Evolutionary conservation across 2,113 vertebrate species (phyloP), one percentile per base, ranked within the genome.

Genomic region (Glaucomys volans): DNA sequence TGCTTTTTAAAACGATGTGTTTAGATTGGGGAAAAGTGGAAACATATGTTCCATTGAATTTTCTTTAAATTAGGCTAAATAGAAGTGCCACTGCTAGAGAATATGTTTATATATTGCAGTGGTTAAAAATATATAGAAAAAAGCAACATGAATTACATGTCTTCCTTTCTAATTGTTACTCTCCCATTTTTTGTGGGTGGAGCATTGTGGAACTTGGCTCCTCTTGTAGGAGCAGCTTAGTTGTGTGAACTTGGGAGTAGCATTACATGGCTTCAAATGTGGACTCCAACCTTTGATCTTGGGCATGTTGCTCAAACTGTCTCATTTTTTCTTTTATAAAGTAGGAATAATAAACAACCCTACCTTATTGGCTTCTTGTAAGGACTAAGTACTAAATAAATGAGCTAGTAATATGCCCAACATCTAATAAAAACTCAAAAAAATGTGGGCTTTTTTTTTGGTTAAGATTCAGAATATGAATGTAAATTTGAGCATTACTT

Each of bases 1-100:
- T 86, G 16, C 26, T 96, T 95, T 91, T 93, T 91, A 93, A 97
- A 94, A 85, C 28, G 75, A 62, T 64, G 12, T 89, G 20, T 75
- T 90, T 87, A 83, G 54, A 83, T 30, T 71, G 12, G 62, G 71
- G 62, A 52, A 86, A 57, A 76, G 52, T 74, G 18, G 17, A 90
- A 96, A 42, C 44, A 75, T 44, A 79, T 28, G 6, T 76, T 91
- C 26, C 64, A 24, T 28, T 87, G 40, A 89, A 91, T 96, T 88
- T 82, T 96, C 52, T 84, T 86, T 77, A 91, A 66, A n/a, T 81
- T 85, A 76, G 54, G 18, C 4, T 52, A 81, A 85, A 9, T 91
- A 62, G 40, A 88, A 79, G 72, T 88, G 17, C 4, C 32, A 50
- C 14, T 72, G 16, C 42, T 94, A 75, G 75, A 89, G 47, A 92